Evolutionary conservation across 2,113 vertebrate species (phyloP).

Genomic region (Colius striatus): DNA sequence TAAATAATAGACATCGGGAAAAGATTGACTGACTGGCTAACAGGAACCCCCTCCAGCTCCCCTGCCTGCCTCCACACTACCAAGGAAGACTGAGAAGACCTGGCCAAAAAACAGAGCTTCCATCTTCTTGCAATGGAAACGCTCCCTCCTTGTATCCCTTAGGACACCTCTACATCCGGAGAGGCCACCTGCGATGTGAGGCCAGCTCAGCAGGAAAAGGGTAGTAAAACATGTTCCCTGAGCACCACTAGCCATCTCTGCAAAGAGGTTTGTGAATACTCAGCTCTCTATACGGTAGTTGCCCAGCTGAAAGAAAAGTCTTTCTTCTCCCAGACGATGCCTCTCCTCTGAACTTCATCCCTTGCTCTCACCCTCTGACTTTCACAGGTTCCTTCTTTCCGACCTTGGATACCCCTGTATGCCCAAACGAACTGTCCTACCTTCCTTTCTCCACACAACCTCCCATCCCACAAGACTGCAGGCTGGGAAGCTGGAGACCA

Average conservation of each 20-base stretch:
- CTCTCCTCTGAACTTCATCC: not conserved
- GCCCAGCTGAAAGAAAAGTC: not conserved
- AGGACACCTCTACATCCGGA: not conserved
- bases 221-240: not conserved
- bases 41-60: not conserved
- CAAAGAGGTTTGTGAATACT: not conserved
- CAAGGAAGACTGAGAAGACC: not conserved
- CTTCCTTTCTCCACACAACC: not conserved
- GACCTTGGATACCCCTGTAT: not conserved
- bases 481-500: conserved; percentile 5
- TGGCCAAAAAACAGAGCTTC: not conserved
- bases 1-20: conserved; percentile 42
- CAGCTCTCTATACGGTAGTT: not conserved
- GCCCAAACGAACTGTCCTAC: conserved; percentile 12
- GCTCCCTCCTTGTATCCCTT: not conserved
- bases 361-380: not conserved
- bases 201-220: not conserved
- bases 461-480: not conserved
- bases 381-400: conserved; percentile 11
- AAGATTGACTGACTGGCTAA: conserved; percentile 35
- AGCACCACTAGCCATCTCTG: not conserved
- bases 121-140: not conserved
- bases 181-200: not conserved
- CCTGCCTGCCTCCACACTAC: not conserved
- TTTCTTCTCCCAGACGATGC: not conserved